phyloP scores from a whole-genome alignment of 2,113 vertebrate genomes.

The Fukomys damarensis region DNA sequence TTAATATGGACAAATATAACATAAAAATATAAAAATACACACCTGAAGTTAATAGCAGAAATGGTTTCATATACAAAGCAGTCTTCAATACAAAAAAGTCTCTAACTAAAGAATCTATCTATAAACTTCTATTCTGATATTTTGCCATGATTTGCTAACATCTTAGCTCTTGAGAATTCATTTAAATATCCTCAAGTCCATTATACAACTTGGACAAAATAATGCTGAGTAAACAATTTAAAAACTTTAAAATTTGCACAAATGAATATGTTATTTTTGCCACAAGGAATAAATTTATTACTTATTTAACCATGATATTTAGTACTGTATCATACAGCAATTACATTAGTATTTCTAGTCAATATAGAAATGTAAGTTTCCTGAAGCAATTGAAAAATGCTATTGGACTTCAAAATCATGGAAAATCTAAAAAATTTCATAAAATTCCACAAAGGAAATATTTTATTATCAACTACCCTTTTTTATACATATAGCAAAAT shows the following conservation, averaged over 20 bases:
- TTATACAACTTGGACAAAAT: not conserved
- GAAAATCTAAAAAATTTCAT: not conserved
- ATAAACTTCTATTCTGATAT: not conserved
- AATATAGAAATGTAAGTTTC: not conserved
- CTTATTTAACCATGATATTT: not conserved
- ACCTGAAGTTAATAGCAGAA: not conserved
- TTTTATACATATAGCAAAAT: not conserved
- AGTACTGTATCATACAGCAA: not conserved
- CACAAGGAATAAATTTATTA: not conserved
- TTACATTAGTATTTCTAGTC: not conserved
- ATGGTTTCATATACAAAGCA: not conserved
- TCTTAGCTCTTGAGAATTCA: not conserved
- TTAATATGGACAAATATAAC: constrained; percentile 1
- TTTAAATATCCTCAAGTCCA: not conserved
- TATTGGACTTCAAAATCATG: not conserved
- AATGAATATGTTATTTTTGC: not conserved
- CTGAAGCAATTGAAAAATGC: not conserved
- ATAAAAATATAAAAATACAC: not conserved
- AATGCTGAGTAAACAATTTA: not conserved
- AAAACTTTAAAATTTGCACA: not conserved
- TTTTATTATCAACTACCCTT: not conserved
- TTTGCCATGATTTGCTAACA: not conserved
- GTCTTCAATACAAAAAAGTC: not conserved
- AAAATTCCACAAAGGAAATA: no score
- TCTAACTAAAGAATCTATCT: not conserved